Conservation (phyloP, 2,113 vertebrate species). For the Cebus imitator region DNA sequence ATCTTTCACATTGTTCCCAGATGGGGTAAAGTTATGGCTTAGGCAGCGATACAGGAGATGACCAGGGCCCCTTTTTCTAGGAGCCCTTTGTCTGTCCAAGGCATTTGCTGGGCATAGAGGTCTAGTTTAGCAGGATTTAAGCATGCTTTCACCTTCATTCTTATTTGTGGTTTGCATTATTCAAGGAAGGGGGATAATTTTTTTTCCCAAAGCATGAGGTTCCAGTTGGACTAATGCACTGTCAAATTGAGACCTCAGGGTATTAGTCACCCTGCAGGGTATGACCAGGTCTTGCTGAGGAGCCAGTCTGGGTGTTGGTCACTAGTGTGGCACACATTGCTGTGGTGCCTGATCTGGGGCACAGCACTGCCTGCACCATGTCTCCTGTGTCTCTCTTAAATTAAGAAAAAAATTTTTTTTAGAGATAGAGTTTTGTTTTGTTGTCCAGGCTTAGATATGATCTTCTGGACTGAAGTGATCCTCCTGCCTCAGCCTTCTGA, state of each 20-base stretch:
- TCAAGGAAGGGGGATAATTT: background rate
- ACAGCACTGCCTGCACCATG: background rate
- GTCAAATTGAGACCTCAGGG: background rate
- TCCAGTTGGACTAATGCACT: background rate
- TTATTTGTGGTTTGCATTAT: background rate
- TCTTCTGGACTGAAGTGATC: background rate
- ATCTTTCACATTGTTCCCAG: background rate
- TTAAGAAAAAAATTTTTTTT: background rate
- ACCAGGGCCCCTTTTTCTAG: background rate
- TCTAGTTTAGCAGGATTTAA: background rate
- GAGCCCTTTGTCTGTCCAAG: background rate
- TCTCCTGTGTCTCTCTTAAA: background rate
- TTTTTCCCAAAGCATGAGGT: background rate
- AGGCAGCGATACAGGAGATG: background rate
- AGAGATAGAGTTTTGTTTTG: background rate
- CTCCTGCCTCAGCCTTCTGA: background rate
- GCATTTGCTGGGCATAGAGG: background rate
- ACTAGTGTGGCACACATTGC: background rate
- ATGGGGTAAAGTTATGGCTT: conserved; percentile 1
- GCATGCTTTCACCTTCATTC: background rate
- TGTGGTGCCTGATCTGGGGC: background rate
- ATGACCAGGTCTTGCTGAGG: background rate
- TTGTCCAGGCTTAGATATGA: background rate
- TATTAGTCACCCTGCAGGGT: background rate
- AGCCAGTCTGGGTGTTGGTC: background rate